Evolutionary conservation across 2,113 vertebrate species (phyloP), one percentile per base, ranked within the genome.

Genomic region (Numida meleagris): DNA sequence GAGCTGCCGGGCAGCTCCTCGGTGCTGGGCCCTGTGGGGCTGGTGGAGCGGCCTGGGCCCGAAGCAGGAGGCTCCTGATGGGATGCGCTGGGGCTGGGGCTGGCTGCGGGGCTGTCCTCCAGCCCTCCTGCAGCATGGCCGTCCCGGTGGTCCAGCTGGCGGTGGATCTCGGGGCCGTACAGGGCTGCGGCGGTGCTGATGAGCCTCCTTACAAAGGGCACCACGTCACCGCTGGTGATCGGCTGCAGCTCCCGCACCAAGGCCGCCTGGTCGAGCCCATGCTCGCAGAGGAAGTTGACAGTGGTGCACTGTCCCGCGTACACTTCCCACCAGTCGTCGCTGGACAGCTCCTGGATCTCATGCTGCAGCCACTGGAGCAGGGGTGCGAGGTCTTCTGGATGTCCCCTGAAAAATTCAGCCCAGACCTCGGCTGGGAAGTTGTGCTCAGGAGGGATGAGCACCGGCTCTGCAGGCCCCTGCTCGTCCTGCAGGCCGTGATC

Each of bases 261-360:
- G 4, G 17, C 45, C 21, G 58, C 18, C 13, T n/a, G 2, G 25
- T 23, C 12, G 14, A 63, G 79, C 14, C 84, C 57, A 14, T 51
- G 4, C 31, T 48, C 9, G 31, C 51, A 51, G 1, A 72, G 2
- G 4, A 6, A 10, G 5, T 8, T 12, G 2, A 40, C 3, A 5
- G 46, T 2, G 8, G 4, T 3, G 10, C 13, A 8, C n/a, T 10
- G 16, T 20, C 9, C n/a, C 2, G 0, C 1, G 6, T 1, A 8
- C 15, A 15, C 27, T 0, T 57, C 10, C 12, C 36, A 67, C 53
- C 36, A 72, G 14, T 25, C 8, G 4, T 10, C 2, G 9, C 20
- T 3, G 14, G 3, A 2, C 10, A 14, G 4, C 29, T 3, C 11
- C 43, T 10, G 0, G 2, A 62, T 5, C 15, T 9, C 24, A 25